phyloP scores from a whole-genome alignment of 2,113 vertebrate genomes.

The Lethenteron camtschaticum region DNA sequence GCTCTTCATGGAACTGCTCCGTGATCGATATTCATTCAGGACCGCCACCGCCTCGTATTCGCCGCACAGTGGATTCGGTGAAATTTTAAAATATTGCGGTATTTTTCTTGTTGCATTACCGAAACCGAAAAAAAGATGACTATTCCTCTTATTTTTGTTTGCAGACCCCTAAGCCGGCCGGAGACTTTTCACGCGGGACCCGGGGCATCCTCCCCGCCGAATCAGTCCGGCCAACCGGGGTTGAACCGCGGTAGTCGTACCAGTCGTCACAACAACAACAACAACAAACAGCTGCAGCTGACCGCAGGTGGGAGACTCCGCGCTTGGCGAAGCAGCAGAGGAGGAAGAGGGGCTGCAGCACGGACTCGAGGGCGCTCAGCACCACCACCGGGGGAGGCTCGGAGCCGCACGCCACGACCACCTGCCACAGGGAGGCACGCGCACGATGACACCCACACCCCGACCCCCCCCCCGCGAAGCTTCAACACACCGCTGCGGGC shows the following conservation, averaged over 20 bases:
- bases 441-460: neutral
- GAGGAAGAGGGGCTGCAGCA: slow-evolving; percentile 43
- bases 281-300: slow-evolving; percentile 9
- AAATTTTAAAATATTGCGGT: too few relatives aligned
- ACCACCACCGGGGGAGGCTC: slow-evolving; percentile 12
- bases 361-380: slow-evolving; percentile 27
- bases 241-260: too few relatives aligned
- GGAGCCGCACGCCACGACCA: too few relatives aligned
- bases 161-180: neutral
- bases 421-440: neutral
- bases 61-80: too few relatives aligned
- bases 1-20: too few relatives aligned
- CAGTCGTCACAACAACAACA: too few relatives aligned
- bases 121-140: neutral
- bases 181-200: neutral
- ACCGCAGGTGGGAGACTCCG: slow-evolving; percentile 67
- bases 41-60: too few relatives aligned
- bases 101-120: too few relatives aligned
- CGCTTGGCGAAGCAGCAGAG: slow-evolving; percentile 65
- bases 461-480: neutral
- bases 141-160: neutral
- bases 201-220: neutral
- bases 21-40: too few relatives aligned
- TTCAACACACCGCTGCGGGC: too few relatives aligned
- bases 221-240: too few relatives aligned